phyloP scores from a whole-genome alignment of 2,113 vertebrate genomes.

The Scartelaos histophorus region DNA sequence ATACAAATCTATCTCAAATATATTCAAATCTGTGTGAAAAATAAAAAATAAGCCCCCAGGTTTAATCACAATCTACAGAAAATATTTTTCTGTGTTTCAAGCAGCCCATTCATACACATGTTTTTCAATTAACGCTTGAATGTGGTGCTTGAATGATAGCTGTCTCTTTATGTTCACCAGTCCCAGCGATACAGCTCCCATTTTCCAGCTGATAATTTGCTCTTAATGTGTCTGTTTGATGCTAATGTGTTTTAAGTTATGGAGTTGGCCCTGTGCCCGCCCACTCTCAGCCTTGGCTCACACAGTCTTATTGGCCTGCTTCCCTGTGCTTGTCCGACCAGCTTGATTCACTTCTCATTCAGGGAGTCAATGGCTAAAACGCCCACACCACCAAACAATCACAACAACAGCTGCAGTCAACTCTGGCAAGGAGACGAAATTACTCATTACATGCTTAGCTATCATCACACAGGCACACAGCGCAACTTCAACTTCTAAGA shows the following conservation, averaged over 20 bases:
- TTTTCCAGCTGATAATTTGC: constrained; percentile 69
- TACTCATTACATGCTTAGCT: constrained; percentile 45
- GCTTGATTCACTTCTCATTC: constrained; percentile 59
- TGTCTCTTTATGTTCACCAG: constrained; percentile 52
- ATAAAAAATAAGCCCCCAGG: background rate
- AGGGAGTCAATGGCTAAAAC: constrained; percentile 41
- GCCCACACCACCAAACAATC: constrained; percentile 34
- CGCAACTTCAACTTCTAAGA: constrained; percentile 25
- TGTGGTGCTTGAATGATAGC: constrained; percentile 44
- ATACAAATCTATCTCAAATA: no score
- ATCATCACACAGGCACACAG: constrained; percentile 19
- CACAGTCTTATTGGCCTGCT: constrained; percentile 44
- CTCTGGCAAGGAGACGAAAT: constrained; percentile 41
- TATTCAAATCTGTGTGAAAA: background rate
- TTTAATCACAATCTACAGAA: constrained; percentile 20
- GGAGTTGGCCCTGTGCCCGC: constrained; percentile 61
- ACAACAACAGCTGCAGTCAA: constrained; percentile 38
- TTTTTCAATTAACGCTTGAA: constrained; percentile 39
- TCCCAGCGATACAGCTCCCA: constrained; percentile 47
- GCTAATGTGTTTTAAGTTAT: constrained; percentile 70
- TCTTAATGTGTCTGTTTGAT: constrained; percentile 67
- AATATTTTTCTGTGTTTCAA: constrained; percentile 17
- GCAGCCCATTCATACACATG: constrained; percentile 40
- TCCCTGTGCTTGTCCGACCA: constrained; percentile 60
- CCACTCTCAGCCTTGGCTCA: constrained; percentile 49